These are phyloP conservation scores for Condylostylus longicornis DNA, from an alignment of 1,140 invertebrate genomes.

Conservation along the genomic window DNA sequence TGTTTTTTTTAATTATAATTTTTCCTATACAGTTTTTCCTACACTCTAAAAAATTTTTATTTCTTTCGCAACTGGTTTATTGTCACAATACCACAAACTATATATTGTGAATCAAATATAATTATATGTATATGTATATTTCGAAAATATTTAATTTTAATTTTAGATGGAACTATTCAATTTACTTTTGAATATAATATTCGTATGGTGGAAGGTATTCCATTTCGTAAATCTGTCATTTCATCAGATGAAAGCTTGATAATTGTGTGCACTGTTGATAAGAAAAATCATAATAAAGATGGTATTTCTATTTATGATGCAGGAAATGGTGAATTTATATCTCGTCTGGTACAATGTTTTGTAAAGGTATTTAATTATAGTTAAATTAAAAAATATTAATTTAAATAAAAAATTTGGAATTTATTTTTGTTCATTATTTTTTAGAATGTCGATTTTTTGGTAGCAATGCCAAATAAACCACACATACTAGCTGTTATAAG, in stretches of 20 bases:
- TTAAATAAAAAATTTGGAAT: too few relatives aligned
- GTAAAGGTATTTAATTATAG: constrained; percentile 37
- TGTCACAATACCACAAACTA: too few relatives aligned
- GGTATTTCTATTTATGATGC: constrained; percentile 70
- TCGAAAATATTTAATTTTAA: background rate
- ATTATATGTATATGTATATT: too few relatives aligned
- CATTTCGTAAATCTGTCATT: constrained; percentile 56
- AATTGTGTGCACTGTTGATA: constrained; percentile 67
- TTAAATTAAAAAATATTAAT: background rate
- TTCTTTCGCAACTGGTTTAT: too few relatives aligned
- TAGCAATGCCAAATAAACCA: constrained; percentile 65
- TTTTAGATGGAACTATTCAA: constrained; percentile 50
- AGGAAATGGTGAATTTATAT: constrained; percentile 64
- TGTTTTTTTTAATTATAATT: too few relatives aligned
- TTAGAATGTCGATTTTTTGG: constrained; percentile 48
- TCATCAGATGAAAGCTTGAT: constrained; percentile 68
- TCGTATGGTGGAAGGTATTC: constrained; percentile 45
- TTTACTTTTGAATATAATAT: constrained; percentile 70
- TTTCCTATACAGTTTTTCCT: too few relatives aligned
- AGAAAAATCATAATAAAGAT: constrained; percentile 65
- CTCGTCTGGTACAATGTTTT: constrained; percentile 44
- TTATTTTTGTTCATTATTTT: too few relatives aligned
- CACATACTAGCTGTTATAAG: constrained; percentile 77
- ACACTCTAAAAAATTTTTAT: too few relatives aligned
- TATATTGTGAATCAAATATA: too few relatives aligned